These are phyloP conservation scores for Cryptus armator DNA, from an alignment of 2,888 invertebrate species.

Conservation along the genomic window DNA sequence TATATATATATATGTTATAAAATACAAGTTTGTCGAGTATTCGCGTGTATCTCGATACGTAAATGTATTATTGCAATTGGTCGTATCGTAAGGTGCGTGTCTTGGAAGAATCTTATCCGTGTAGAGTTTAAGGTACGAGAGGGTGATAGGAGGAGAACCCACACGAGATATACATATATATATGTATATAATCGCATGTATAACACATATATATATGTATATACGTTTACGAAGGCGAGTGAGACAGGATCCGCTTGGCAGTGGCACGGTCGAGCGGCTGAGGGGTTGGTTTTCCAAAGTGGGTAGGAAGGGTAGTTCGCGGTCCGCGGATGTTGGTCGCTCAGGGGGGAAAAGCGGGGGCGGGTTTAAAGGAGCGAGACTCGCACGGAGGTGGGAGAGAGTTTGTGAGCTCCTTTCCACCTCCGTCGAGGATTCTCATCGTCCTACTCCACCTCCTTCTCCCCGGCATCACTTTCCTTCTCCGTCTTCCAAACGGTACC, in stretches of 20 bases:
- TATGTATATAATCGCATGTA: neutral
- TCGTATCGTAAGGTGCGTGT: conserved; percentile 15
- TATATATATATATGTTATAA: neutral
- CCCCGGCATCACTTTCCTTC: neutral
- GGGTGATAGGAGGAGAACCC: neutral
- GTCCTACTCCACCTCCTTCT: conserved; percentile 33
- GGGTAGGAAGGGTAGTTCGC: conserved; percentile 76
- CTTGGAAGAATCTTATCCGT: conserved; percentile 8
- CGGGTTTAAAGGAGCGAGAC: conserved; percentile 73
- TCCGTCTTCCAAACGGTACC: neutral
- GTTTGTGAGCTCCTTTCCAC: conserved; percentile 61
- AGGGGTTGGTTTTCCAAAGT: conserved; percentile 72
- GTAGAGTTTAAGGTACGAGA: neutral
- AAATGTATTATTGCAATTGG: conserved; percentile 15
- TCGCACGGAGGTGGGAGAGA: conserved; percentile 59
- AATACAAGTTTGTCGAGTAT: neutral
- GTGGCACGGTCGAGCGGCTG: conserved; percentile 65
- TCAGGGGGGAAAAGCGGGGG: conserved; percentile 62
- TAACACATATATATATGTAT: conserved; percentile 8
- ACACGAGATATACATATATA: neutral
- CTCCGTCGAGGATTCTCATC: conserved; percentile 47
- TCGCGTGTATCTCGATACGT: conserved; percentile 9
- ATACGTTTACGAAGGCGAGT: conserved; percentile 35
- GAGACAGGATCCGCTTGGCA: conserved; percentile 42
- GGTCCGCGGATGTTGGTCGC: conserved; percentile 77